Conservation (phyloP, 1,140 invertebrate species). For the Drosophila nebulosa region DNA sequence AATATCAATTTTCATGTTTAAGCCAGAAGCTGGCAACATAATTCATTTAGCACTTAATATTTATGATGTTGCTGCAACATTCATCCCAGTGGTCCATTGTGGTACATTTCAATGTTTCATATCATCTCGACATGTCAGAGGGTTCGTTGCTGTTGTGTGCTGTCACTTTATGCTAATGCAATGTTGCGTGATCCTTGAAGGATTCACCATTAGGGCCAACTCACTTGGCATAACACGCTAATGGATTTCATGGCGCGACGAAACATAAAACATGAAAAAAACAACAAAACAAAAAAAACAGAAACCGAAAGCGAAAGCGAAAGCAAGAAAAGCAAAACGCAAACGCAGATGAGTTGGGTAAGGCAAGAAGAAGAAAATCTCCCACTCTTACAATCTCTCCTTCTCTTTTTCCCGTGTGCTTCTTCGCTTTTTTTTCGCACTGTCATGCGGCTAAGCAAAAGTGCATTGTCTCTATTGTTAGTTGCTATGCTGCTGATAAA, state of each 20-base stretch:
- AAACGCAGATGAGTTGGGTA: constrained; percentile 6
- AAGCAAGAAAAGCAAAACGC: background rate
- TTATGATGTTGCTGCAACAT: constrained; percentile 1
- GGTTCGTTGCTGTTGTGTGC: constrained; percentile 17
- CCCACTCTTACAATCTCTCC: background rate
- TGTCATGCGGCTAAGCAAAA: constrained; percentile 32
- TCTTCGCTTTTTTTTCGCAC: constrained; percentile 1
- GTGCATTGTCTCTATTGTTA: constrained; percentile 34
- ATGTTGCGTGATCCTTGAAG: constrained; percentile 53
- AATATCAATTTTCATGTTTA: background rate
- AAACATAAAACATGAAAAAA: constrained; percentile 28
- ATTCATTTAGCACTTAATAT: background rate
- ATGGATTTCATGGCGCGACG: constrained; percentile 47
- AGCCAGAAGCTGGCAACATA: background rate
- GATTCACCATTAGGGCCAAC: constrained; percentile 36
- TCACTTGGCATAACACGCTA: constrained; percentile 21
- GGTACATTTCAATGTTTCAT: background rate
- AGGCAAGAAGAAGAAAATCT: background rate
- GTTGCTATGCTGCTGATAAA: constrained; percentile 8
- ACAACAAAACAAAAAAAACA: too few relatives aligned
- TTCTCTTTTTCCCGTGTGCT: background rate
- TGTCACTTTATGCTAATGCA: constrained; percentile 56
- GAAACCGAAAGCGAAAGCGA: too few relatives aligned
- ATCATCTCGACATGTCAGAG: constrained; percentile 41
- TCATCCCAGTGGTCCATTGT: constrained; percentile 1